Percentiles rank a stretch among this genome's conserved stretches.
Evolutionary conservation across 2,113 vertebrate genomes (phyloP).

Genomic region (Corynorhinus townsendii): DNA sequence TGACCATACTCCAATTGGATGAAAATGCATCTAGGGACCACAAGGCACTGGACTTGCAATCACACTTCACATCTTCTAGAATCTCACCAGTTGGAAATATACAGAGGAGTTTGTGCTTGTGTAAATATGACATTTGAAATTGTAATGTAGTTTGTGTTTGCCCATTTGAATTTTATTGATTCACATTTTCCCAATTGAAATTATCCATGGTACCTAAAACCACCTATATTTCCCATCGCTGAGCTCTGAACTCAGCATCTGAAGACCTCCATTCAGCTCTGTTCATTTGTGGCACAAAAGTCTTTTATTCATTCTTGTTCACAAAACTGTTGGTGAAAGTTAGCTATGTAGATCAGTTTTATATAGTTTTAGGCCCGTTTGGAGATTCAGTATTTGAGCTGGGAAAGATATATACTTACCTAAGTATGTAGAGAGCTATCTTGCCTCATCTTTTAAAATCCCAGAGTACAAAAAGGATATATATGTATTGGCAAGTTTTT

Average conservation of each 20-base stretch:
- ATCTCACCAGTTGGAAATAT: background rate
- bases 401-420: background rate
- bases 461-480: background rate
- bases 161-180: background rate
- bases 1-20: background rate
- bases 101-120: background rate
- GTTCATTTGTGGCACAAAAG: background rate
- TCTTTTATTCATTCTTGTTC: background rate
- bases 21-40: background rate
- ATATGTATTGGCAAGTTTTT: background rate
- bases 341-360: background rate
- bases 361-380: background rate
- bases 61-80: background rate
- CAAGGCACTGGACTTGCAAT: background rate
- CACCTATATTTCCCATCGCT: background rate
- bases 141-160: background rate
- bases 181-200: background rate
- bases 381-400: background rate
- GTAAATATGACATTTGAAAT: background rate
- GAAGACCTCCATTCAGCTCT: background rate
- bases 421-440: background rate
- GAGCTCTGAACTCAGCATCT: background rate
- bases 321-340: background rate
- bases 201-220: background rate
- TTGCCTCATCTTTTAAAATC: background rate